Evolutionary conservation across 2,888 invertebrate genomes (phyloP).

Genomic region (Lagria hirta): DNA sequence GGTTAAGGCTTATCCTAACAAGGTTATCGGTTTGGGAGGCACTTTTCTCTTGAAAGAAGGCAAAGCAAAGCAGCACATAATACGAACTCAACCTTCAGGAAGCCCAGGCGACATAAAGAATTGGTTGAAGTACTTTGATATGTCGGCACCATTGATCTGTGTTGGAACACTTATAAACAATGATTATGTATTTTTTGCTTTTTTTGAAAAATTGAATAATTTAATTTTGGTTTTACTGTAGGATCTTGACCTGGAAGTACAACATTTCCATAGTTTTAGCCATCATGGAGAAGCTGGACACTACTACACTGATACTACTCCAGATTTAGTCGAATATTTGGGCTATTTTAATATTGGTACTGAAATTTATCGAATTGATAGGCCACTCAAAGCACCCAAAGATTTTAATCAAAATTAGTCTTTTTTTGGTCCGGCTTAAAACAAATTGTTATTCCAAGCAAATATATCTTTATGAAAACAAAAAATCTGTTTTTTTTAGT

Average conservation of each 20-base stretch:
- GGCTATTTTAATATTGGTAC: constrained; percentile 84
- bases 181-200: constrained; percentile 60
- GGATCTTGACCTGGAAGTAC: constrained; percentile 87
- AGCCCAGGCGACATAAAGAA: constrained; percentile 73
- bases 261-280: too few relatives aligned
- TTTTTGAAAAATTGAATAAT: too few relatives aligned
- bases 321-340: too few relatives aligned
- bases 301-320: too few relatives aligned
- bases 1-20: constrained; percentile 64
- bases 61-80: constrained; percentile 87
- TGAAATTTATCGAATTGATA: constrained; percentile 73
- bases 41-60: constrained; percentile 82
- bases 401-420: too few relatives aligned
- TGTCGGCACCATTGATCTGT: constrained; percentile 85
- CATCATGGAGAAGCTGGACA: too few relatives aligned
- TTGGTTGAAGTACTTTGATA: constrained; percentile 90
- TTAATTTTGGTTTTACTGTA: too few relatives aligned
- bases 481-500: too few relatives aligned
- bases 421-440: too few relatives aligned
- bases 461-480: too few relatives aligned
- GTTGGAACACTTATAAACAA: too few relatives aligned
- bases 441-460: too few relatives aligned
- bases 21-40: constrained; percentile 83
- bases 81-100: constrained; percentile 90
- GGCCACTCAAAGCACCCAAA: constrained; percentile 67